Base-by-base conservation (phyloP, 2,888 invertebrate genomes). In the Mechanitis messenoides region DNA sequence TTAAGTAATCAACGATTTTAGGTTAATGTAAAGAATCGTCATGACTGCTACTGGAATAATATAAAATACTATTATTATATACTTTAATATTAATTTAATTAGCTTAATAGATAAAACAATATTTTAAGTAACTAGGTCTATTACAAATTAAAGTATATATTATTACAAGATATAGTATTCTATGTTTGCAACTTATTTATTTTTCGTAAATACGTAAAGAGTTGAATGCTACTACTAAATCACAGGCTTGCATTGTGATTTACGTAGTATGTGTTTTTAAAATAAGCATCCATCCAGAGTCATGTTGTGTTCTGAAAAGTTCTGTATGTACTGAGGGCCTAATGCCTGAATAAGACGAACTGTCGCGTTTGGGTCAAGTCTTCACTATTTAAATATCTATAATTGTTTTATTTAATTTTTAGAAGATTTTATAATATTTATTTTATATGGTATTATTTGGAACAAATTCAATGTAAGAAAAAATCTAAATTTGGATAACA, bases 401-500 rank as follows among this genome's bases (percentile, higher is more conserved):
- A 12, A 58, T 66, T 59, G 57, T 63, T 64, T 69, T 68, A 62
- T 61, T 63, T 46, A 62, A 57, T 28, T 67, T 63, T 65, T 67
- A 66, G 45, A 67, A 63, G 60, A 62, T 63, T 65, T 65, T 64
- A 65, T 64, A 65, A 60, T 66, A 69, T 67, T 67, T 63, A 66
- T 69, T 68, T 65, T 62, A 58, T 67, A 53, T 58, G 33, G 55
- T 59, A 61, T 66, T 60, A 57, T 62, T 56, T 58, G 62, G 55
- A 62, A 61, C 55, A 58, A 33, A 56, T 62, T 62, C 64, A 64
- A 46, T 61, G 59, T 66, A 66, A 62, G 64, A 60, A 60, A 47
- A 56, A 65, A 65, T 65, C 58, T 57, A 65, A 63, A 60, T 64
- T 67, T 55, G 64, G 62, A 59, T 63, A 62, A 72, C 74, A 75